Evolutionary conservation across 2,113 vertebrate species (phyloP).

Genomic region (mouse (Mus musculus)): GRCm39 chr8:95690001-95690500

Average conservation of each 20-base stretch:
- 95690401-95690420: neutral
- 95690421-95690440: neutral
- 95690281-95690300: no score
- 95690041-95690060: neutral
- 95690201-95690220: neutral
- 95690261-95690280: no score
- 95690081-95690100: neutral
- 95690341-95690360: no score
- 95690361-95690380: no score
- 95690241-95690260: no score
- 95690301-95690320: no score
- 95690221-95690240: neutral
- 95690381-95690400: no score
- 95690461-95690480: neutral
- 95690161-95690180: neutral
- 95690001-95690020: neutral
- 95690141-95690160: neutral
- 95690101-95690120: no score
- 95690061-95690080: neutral
- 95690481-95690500: neutral
- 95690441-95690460: neutral
- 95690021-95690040: neutral
- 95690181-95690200: neutral
- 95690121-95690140: no score
- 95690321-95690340: no score